phyloP scores from a whole-genome alignment of 2,888 invertebrate genomes.

The Boloria euphrosyne region DNA sequence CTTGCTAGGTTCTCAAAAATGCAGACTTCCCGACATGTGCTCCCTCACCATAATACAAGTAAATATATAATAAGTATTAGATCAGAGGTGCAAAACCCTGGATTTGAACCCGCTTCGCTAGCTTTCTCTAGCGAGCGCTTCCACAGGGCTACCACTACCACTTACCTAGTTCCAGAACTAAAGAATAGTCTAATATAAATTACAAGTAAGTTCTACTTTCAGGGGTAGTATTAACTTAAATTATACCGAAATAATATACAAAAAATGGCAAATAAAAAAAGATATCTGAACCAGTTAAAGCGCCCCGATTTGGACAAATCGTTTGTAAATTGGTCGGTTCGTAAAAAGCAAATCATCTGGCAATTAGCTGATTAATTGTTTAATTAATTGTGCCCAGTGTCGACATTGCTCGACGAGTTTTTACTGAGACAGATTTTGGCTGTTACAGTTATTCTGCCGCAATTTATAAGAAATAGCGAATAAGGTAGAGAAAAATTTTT shows the following conservation, averaged over 20 bases:
- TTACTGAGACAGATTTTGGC: conserved; percentile 37
- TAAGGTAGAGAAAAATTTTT: background rate
- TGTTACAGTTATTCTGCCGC: conserved; percentile 42
- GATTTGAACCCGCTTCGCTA: too few relatives aligned
- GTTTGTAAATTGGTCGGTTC: conserved; percentile 56
- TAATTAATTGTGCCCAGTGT: conserved; percentile 75
- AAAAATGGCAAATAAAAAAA: conserved; percentile 12
- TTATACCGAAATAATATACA: background rate
- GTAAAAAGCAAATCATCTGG: conserved; percentile 76
- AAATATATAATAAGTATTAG: too few relatives aligned
- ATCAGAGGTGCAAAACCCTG: too few relatives aligned
- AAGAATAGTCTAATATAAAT: too few relatives aligned
- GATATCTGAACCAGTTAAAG: conserved; percentile 38
- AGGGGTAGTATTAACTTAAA: too few relatives aligned
- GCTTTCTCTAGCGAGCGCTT: too few relatives aligned
- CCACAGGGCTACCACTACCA: too few relatives aligned
- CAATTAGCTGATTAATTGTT: conserved; percentile 81
- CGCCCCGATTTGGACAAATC: conserved; percentile 58
- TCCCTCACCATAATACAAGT: too few relatives aligned
- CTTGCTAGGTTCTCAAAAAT: too few relatives aligned
- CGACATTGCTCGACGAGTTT: conserved; percentile 49
- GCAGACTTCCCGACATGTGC: too few relatives aligned
- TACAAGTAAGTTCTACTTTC: too few relatives aligned
- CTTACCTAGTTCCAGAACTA: too few relatives aligned
- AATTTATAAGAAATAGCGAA: conserved; percentile 29